Percentiles rank a stretch among this genome's conserved stretches.
Conservation (phyloP, 2,888 invertebrate genomes). For the Orthosia incerta region DNA sequence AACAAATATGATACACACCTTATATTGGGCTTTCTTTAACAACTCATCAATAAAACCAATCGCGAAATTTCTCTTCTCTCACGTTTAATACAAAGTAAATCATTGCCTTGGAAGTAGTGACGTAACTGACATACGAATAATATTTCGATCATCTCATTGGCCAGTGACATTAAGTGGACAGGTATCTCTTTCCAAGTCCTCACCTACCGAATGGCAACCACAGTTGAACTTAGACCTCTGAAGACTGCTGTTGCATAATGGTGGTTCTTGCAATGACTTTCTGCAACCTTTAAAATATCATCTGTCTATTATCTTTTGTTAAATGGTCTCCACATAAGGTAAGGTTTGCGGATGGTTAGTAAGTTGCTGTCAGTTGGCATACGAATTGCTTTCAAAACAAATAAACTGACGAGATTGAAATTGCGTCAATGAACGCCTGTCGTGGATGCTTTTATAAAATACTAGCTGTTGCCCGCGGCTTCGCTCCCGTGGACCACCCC, state of each 20-base stretch:
- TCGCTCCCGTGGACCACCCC: no score
- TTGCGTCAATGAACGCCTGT: not conserved
- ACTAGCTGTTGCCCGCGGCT: no score
- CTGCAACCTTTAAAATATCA: slow-evolving; percentile 42
- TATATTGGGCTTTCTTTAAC: no score
- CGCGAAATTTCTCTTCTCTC: slow-evolving; percentile 25
- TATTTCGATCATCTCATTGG: slow-evolving; percentile 45
- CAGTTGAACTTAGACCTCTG: slow-evolving; percentile 51
- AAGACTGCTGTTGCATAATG: slow-evolving; percentile 31
- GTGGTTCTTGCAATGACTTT: slow-evolving; percentile 10
- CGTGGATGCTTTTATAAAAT: not conserved
- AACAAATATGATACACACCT: no score
- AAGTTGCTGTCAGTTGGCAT: not conserved
- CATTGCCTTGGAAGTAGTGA: slow-evolving; percentile 10
- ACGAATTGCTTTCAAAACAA: not conserved
- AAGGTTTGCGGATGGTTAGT: not conserved
- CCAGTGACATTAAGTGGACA: slow-evolving; percentile 56
- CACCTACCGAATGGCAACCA: slow-evolving; percentile 36
- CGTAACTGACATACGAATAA: slow-evolving; percentile 27
- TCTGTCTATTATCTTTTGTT: slow-evolving; percentile 24
- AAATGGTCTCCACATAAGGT: not conserved
- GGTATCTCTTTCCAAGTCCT: slow-evolving; percentile 37
- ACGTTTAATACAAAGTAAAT: not conserved
- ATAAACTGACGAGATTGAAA: not conserved
- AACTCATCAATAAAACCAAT: slow-evolving; percentile 29